A percentile compares a stretch with the other conserved stretches of the same genome.
These are phyloP conservation scores for Ageneiosus marmoratus DNA, from an alignment of 2,113 vertebrate species.

Conservation along the genomic window DNA sequence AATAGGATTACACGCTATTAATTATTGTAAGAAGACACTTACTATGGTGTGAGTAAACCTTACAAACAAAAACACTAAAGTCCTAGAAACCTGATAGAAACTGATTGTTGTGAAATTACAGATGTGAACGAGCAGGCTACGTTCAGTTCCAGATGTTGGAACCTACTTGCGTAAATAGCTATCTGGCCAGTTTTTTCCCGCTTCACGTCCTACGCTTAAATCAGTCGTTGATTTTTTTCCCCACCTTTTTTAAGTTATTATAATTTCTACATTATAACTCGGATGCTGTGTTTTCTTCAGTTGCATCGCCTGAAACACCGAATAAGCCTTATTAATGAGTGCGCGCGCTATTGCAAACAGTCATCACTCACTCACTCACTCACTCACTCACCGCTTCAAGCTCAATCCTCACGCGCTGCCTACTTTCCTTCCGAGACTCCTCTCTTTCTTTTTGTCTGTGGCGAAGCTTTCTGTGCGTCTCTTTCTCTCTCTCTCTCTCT, in stretches of 20 bases:
- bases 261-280: background rate
- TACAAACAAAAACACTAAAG: background rate
- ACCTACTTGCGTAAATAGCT: background rate
- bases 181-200: background rate
- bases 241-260: background rate
- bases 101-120: background rate
- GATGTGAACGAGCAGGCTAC: background rate
- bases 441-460: background rate
- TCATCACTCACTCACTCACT: background rate
- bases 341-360: background rate
- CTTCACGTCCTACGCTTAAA: background rate
- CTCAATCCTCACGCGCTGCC: background rate
- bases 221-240: too few relatives aligned
- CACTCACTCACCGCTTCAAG: slow-evolving; percentile 41
- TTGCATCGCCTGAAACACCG: background rate
- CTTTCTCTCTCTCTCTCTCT: too few relatives aligned
- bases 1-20: background rate
- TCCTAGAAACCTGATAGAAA: background rate
- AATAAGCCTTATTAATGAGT: background rate
- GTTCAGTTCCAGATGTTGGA: background rate
- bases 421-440: slow-evolving; percentile 28
- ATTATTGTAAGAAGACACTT: background rate
- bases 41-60: background rate
- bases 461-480: too few relatives aligned
- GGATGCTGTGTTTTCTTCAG: background rate